Base-by-base conservation (phyloP, 2,888 invertebrate species). In the Euclidia mi region DNA sequence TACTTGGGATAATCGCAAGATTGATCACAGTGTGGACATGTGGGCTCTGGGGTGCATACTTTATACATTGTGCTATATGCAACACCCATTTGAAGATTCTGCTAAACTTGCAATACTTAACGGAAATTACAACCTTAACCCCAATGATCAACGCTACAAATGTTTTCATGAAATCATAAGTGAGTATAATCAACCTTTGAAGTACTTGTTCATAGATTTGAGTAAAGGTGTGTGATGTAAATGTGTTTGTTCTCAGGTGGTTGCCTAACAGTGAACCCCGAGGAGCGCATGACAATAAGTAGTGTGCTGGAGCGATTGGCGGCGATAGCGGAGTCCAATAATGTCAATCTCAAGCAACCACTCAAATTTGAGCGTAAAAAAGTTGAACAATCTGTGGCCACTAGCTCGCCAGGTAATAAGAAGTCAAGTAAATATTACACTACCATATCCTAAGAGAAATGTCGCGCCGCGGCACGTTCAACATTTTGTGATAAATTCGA, bases 41-140 rank as follows among this genome's bases (percentile, higher is more conserved):
- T 99, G 99, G 99, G 99, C 99, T 0, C 94, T 99, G 10, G 99
- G 99, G 4, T 99, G 99, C 89, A 96, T 99, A 65, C 94, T 99
- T 10, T 99, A 98, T 88, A 96, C 97, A 41, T 92, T 99, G 12
- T 98, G 99, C 88, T 99, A 97, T 84, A 97, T 98, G 93, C 97
- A 97, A 76, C 99, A 99, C 94, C 99, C 99, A 0, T 99, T 98
- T 89, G 99, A 99, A 84, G 99, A 99, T 92, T 97, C 97, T 43
- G 96, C 99, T 49, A 99, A 99, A 88, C 93, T 99, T 75, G 96
- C 99, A 41, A 99, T 99, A 75, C 95, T 99, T 53, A 99, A 99
- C 94, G 99, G 98, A 68, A 99, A 99, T 86, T 99, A 98, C 89
- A 96, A 96, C 63, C 95, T 98, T 56, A 98, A 97, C 63, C 96